Percentiles rank a stretch among this genome's conserved stretches.
Evolutionary conservation across 2,113 vertebrate species (phyloP).

Genomic region (Silurus meridionalis): DNA sequence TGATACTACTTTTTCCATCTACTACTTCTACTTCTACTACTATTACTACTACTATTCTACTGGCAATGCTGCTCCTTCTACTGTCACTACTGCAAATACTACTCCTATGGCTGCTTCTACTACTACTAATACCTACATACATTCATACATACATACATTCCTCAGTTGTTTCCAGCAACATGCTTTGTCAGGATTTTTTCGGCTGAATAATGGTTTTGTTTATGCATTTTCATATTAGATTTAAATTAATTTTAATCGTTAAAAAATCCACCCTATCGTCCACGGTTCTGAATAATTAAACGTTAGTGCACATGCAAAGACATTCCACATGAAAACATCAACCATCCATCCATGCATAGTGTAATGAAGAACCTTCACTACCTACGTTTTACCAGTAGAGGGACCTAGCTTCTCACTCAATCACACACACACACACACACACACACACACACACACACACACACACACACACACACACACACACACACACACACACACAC

Average conservation of each 20-base stretch:
- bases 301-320: not conserved
- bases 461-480: too few relatives aligned
- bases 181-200: not conserved
- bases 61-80: too few relatives aligned
- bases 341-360: not conserved
- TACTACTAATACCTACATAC: not conserved
- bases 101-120: not conserved
- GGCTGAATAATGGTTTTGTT: not conserved
- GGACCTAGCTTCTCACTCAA: constrained; percentile 20
- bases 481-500: not conserved
- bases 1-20: too few relatives aligned
- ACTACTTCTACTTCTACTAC: too few relatives aligned
- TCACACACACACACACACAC: not conserved
- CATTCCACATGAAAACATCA: not conserved
- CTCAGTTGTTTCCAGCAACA: not conserved
- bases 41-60: too few relatives aligned
- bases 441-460: not conserved
- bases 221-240: not conserved
- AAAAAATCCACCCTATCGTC: not conserved
- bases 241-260: not conserved
- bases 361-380: not conserved
- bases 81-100: too few relatives aligned
- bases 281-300: not conserved
- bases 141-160: not conserved
- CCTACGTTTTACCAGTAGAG: constrained; percentile 43